Percentiles rank a stretch among this genome's conserved stretches.
These are phyloP conservation scores for Emydocephalus ijimae DNA, from an alignment of 2,113 vertebrate species.

Conservation along the genomic window DNA sequence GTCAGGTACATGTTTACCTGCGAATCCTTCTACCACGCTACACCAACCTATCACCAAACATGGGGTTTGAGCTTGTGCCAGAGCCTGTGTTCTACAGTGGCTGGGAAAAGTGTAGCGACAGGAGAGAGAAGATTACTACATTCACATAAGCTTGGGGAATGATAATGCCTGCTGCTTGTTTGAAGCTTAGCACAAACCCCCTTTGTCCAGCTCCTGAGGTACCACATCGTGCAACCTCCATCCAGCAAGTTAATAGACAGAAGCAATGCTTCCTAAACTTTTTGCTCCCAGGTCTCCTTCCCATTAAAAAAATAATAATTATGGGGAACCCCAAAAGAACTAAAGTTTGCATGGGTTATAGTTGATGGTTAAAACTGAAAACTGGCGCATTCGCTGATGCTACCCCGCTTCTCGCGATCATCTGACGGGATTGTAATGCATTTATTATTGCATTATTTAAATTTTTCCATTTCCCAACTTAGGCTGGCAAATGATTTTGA, in stretches of 20 bases:
- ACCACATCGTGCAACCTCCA: background rate
- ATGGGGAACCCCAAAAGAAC: background rate
- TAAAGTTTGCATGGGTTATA: background rate
- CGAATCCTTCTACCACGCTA: too few relatives aligned
- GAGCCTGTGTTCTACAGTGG: too few relatives aligned
- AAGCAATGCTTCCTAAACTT: background rate
- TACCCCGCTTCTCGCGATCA: background rate
- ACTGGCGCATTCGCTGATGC: background rate
- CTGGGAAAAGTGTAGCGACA: too few relatives aligned
- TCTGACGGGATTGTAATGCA: background rate
- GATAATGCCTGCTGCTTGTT: background rate
- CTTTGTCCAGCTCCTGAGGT: background rate
- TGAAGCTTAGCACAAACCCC: background rate
- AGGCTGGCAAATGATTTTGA: background rate
- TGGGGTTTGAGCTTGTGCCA: too few relatives aligned
- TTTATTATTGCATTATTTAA: background rate
- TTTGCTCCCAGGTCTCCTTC: background rate
- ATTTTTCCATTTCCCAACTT: background rate
- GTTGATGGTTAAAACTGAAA: background rate
- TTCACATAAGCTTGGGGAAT: background rate
- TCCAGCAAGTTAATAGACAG: background rate
- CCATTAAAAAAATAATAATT: background rate
- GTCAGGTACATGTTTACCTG: too few relatives aligned
- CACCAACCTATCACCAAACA: too few relatives aligned
- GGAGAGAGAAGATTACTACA: too few relatives aligned